Percentiles rank a stretch among this genome's conserved stretches.
Evolutionary conservation across 2,113 vertebrate genomes (phyloP).

Genomic region (Toxostoma redivivum): DNA sequence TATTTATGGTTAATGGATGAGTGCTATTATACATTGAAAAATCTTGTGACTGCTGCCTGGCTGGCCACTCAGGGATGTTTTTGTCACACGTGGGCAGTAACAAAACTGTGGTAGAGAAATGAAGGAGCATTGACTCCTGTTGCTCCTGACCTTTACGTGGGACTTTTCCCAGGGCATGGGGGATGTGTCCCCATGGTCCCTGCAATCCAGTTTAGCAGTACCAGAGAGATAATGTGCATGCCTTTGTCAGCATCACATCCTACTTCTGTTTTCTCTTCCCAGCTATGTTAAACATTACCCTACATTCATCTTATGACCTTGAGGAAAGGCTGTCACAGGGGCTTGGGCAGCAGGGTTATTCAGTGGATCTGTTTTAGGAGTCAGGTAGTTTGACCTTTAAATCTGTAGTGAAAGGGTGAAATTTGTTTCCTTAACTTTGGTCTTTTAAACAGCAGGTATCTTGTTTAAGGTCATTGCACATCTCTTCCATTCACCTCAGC

Average conservation of each 20-base stretch:
- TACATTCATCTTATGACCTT: background rate
- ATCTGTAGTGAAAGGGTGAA: background rate
- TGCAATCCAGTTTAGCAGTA: background rate
- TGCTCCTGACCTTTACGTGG: background rate
- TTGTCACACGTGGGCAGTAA: background rate
- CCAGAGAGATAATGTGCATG: background rate
- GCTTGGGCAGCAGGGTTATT: background rate
- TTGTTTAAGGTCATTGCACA: background rate
- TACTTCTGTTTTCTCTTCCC: background rate
- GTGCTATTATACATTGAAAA: slow-evolving; percentile 1
- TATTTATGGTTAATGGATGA: slow-evolving; percentile 26
- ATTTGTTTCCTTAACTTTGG: background rate
- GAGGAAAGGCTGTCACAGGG: background rate
- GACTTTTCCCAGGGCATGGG: background rate
- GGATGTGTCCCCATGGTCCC: background rate
- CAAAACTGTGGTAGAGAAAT: background rate
- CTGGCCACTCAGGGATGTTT: background rate
- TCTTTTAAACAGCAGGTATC: background rate
- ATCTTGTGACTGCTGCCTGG: background rate
- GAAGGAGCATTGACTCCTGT: background rate
- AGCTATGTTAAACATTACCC: background rate
- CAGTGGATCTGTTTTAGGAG: background rate
- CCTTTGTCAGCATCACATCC: background rate
- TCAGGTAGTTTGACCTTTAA: background rate
- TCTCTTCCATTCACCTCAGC: background rate